Evolutionary conservation across 2,888 invertebrate species (phyloP), one percentile per base, ranked within the genome.

Genomic region (Drosophila birchii): DNA sequence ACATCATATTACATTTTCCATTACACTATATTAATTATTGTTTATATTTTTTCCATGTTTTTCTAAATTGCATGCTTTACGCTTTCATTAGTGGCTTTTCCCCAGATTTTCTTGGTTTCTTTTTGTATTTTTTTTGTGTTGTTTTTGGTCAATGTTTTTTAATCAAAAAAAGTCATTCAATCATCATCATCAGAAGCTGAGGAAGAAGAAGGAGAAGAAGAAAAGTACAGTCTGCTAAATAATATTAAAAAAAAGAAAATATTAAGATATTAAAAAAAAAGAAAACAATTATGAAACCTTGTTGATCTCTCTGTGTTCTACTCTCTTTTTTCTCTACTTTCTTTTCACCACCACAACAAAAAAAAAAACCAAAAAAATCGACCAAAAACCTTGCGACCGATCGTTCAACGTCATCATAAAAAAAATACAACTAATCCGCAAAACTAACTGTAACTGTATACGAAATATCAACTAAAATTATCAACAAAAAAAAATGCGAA

Each of bases 301-400:
- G 63, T 80, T 88, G 81, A 84, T 84, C 80, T 81, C 80, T 81
- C 76, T 85, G 77, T 89, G 77, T 83, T 85, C 72, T 80, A 75
- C 71, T 73, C 63, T 77, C 78, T 73, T 69, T 80, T 78, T 87
- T 82, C 82, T 89, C 78, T 81, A 81, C 79, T 88, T 85, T 80
- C 88, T 78, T 88, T 90, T 81, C 75, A 75, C 51, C 75, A 75
- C 44, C 39, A 51, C 43, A 63, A 60, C 5, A 16, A 44, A 53
- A 44, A 43, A 38, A 61, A 61, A 26, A 39, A 32, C 32, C 32
- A 32, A 39, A 64, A 64, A 74, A 78, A 78, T 67, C 57, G 57
- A 73, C 51, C 44, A 64, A 72, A 63, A 43, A 73, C 62, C 64
- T 57, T 74, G 62, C 75, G 75, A 75, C 67, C 66, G 73, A 74